Evolutionary conservation across 2,797 vertebrate genomes (phyloP), one percentile per base, ranked within the genome.

Genomic region (Staurois parvus): DNA sequence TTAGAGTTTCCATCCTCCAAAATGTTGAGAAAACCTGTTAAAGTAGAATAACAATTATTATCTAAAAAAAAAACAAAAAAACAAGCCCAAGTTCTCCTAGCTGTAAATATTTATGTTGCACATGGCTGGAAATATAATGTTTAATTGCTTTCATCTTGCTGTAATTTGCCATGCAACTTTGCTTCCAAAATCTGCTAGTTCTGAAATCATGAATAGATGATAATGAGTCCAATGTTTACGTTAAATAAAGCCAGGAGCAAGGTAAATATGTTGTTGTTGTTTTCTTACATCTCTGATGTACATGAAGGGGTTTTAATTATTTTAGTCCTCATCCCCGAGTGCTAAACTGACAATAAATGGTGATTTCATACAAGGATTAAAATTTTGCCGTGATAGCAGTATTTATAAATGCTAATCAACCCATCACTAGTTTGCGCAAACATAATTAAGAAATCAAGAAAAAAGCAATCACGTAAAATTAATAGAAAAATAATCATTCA

Each of bases 381-480:
- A 81, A 83, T 72, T 83, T 30, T 83, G 79, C 85, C 32, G 56
- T 29, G 75, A 77, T 83, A 56, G 85, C 79, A 83, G 40, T 83
- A 64, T 86, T n/a, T 86, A 72, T n/a, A 78, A 86, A 86, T 83
- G 85, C 68, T 82, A 86, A 86, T 78, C 72, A 83, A 83, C 67
- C 74, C 79, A 48, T 82, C 79, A 67, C 79, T 82, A 79, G 69
- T 30, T 64, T 83, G 69, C 79, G 75, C 85, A 87, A 83, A 87
- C 81, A 87, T 83, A 83, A 87, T 83, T 83, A 86, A 73, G 74
- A 86, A 83, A 72, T 86, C 85, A 78, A 77, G 79, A 68, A 83
- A 52, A 86, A 86, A 86, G 80, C 74, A 83, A 78, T 86, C 79
- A 86, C 26, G 72, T 76, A 42, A 86, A 80, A 86, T 86, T 82